Evolutionary conservation across 2,113 vertebrate genomes (phyloP), one percentile per base, ranked within the genome.

Genomic region (Vidua macroura): DNA sequence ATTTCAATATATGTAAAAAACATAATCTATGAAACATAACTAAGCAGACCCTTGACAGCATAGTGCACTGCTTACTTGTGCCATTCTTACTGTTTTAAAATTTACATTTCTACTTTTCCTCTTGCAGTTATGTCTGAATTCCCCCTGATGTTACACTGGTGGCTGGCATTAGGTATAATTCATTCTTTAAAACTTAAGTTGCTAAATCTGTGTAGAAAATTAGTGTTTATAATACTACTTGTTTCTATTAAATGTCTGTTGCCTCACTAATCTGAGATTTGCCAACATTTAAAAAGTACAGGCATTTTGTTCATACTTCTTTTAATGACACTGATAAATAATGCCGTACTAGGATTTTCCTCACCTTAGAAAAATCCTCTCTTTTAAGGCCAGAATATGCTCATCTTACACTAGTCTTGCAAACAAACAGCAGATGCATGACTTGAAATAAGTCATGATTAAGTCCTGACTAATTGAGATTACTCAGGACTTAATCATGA

Each of bases 61-160:
- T 13, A 51, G 30, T n/a, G 15, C 35, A 44, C 31, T 64, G 17
- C 39, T 94, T 76, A 49, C 14, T 20, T 31, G 9, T 39, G 15
- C 7, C 13, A 46, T 55, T 30, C 22, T 90, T 55, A 8, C 3
- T 66, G 28, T 24, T 88, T 44, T 58, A 55, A 82, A 88, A 84
- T 59, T 89, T 35, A 68, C 15, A 66, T 86, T 76, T 53, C 11
- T 66, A 31, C n/a, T 81, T 88, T 84, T 87, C 52, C 87, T 93
- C 37, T 97, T 98, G 69, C 96, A 99, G 98, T 99, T 91, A 99
- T 98, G 96, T 84, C 97, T 96, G 98, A 98, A 97, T 98, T 99
- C 66, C 98, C 98, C n/a, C 84, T 97, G 94, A 97, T 96, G 64
- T 97, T 98, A 96, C 98, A 99, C 88, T 98, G 98, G 98, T 99